Conservation (phyloP, 2,113 vertebrate species). For the Hippocampus mohnikei region DNA sequence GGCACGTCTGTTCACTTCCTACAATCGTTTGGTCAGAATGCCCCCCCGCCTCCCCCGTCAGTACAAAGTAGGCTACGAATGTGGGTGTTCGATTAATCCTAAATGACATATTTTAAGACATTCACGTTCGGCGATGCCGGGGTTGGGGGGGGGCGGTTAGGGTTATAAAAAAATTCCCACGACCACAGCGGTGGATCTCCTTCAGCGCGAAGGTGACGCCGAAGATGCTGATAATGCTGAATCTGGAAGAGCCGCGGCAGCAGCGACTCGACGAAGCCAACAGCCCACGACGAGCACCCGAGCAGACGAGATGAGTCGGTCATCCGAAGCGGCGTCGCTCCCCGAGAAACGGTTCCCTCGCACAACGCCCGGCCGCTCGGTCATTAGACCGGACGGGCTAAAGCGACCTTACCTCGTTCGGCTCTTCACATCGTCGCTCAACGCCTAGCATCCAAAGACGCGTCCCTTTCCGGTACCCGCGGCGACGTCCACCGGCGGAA, state of each 20-base stretch:
- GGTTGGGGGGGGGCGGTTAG: no score
- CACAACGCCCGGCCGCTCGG: not conserved
- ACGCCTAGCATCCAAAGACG: slow-evolving; percentile 46
- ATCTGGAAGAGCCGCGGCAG: not conserved
- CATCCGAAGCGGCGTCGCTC: not conserved
- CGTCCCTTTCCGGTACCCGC: slow-evolving; percentile 18
- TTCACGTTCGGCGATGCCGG: not conserved
- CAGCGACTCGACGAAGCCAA: not conserved
- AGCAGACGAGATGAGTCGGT: slow-evolving; percentile 17
- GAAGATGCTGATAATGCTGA: not conserved
- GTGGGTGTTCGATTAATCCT: not conserved
- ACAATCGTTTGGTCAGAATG: not conserved
- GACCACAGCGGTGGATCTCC: not conserved
- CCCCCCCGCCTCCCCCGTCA: not conserved
- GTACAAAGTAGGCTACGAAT: not conserved
- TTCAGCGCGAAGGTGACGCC: not conserved
- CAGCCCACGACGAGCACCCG: not conserved
- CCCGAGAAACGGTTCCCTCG: slow-evolving; percentile 12
- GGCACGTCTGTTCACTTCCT: not conserved
- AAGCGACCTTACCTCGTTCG: slow-evolving; percentile 37
- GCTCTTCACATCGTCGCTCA: slow-evolving; percentile 36
- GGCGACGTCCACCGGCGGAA: slow-evolving; percentile 37
- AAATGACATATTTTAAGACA: not conserved
- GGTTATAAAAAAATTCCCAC: not conserved
- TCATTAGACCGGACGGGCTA: not conserved